Conservation (phyloP, 2,113 vertebrate genomes). For the Tragelaphus buxtoni region DNA sequence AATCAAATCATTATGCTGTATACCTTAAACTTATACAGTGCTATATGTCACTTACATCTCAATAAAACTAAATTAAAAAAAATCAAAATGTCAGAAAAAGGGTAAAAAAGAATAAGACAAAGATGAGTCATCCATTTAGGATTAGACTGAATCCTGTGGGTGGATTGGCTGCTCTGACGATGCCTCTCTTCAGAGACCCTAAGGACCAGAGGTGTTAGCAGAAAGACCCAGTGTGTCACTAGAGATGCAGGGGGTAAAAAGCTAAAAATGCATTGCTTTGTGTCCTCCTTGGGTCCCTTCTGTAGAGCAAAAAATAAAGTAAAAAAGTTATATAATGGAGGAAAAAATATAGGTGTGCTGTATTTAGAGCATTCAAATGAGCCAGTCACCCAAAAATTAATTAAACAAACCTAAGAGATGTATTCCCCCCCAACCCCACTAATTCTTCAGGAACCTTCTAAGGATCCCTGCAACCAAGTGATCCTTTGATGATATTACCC, state of each 20-base stretch:
- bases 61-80: background rate
- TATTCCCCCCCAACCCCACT: background rate
- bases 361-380: background rate
- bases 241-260: background rate
- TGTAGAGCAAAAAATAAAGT: background rate
- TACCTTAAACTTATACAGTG: background rate
- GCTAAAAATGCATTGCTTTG: background rate
- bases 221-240: background rate
- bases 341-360: background rate
- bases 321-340: constrained; percentile 8
- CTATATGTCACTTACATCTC: background rate
- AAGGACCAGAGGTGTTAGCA: background rate
- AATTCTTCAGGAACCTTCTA: constrained; percentile 40
- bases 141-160: background rate
- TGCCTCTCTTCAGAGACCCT: background rate
- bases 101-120: background rate
- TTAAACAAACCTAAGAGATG: background rate
- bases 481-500: constrained; percentile 23
- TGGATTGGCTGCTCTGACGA: background rate
- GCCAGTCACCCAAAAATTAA: background rate
- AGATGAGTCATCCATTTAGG: constrained; percentile 8
- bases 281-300: constrained; percentile 9
- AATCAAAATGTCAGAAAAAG: background rate
- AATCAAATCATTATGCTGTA: background rate
- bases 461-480: constrained; percentile 19